Evolutionary conservation across 2,888 invertebrate genomes (phyloP).

Genomic region (Mythimna pallens): DNA sequence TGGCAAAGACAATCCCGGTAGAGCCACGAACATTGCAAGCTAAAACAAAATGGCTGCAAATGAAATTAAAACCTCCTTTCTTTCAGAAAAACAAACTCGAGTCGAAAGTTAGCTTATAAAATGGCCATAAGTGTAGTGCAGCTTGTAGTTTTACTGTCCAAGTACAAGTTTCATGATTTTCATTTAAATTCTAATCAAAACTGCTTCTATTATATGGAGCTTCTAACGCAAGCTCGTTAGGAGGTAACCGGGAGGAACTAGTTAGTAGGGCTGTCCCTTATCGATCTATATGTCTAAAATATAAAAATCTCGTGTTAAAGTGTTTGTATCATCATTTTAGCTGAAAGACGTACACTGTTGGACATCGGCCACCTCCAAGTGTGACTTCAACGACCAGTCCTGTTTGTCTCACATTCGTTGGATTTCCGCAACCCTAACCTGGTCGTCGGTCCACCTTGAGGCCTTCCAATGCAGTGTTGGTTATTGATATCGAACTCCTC

Average conservation of each 20-base stretch:
- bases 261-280: slow-evolving; percentile 48
- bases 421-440: no score
- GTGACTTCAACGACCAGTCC: no score
- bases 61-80: slow-evolving; percentile 6
- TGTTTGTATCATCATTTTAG: no score
- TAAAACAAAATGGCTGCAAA: not conserved
- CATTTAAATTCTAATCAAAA: slow-evolving; percentile 66
- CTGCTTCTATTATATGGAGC: slow-evolving; percentile 32
- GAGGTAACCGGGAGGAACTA: slow-evolving; percentile 26
- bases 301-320: no score
- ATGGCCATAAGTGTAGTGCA: not conserved
- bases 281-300: not conserved
- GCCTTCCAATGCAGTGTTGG: no score
- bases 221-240: slow-evolving; percentile 58
- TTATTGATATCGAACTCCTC: no score
- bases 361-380: no score
- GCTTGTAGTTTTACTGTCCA: slow-evolving; percentile 32
- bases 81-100: slow-evolving; percentile 24
- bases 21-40: not conserved
- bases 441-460: no score
- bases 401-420: no score
- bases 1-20: not conserved
- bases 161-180: slow-evolving; percentile 51
- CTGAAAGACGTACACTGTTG: no score
- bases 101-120: slow-evolving; percentile 17